These are phyloP conservation scores for Drosophila rufa DNA, from an alignment of 1,140 invertebrate species.

Conservation along the genomic window DNA sequence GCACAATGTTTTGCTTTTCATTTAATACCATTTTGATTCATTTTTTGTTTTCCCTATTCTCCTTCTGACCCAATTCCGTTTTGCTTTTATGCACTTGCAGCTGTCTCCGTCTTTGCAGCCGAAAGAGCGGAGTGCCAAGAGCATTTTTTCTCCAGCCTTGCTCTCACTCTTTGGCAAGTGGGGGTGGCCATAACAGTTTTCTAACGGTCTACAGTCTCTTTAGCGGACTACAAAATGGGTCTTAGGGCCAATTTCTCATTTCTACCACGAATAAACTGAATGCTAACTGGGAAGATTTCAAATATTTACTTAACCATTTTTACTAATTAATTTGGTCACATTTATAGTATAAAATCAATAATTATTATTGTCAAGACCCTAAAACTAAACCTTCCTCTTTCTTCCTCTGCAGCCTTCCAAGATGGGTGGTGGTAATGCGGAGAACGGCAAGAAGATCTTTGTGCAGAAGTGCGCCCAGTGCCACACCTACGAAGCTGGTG, in stretches of 20 bases:
- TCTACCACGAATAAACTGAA: no score
- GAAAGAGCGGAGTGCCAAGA: conserved; percentile 36
- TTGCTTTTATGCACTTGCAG: conserved; percentile 49
- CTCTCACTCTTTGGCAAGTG: conserved; percentile 4
- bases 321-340: not conserved
- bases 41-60: conserved; percentile 44
- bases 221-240: not conserved
- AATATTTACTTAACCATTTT: not conserved
- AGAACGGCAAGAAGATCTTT: conserved; percentile 96
- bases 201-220: not conserved
- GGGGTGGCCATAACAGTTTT: conserved; percentile 2
- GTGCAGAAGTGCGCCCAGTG: conserved; percentile 94
- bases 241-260: no score
- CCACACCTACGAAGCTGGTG: conserved; percentile 93
- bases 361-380: no score
- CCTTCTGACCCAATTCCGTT: conserved; percentile 44
- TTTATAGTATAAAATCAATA: no score
- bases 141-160: not conserved
- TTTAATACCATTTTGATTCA: conserved; percentile 60
- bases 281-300: not conserved
- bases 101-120: conserved; percentile 58
- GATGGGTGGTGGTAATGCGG: conserved; percentile 87
- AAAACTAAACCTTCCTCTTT: not conserved
- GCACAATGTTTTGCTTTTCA: conserved; percentile 51
- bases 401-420: conserved; percentile 20